phyloP scores from a whole-genome alignment of 1,140 invertebrate species.

The Trissolcus basalis region DNA sequence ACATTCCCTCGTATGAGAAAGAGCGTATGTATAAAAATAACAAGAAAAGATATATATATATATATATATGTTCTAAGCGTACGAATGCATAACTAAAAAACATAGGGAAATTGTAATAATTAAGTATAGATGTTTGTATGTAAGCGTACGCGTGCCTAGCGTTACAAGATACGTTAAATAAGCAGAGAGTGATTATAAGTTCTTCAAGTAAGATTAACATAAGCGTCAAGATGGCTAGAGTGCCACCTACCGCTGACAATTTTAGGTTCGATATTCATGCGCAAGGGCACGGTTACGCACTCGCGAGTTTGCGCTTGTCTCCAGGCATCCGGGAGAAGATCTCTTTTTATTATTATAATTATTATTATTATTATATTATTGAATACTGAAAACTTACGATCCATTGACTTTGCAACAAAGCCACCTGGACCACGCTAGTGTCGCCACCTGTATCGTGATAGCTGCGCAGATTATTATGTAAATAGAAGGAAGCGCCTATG shows the following conservation, averaged over 20 bases:
- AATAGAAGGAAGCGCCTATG: slow-evolving; percentile 24
- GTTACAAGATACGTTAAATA: slow-evolving; percentile 14
- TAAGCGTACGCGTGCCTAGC: slow-evolving; percentile 23
- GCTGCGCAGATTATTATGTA: slow-evolving; percentile 31
- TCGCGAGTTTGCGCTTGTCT: slow-evolving; percentile 33
- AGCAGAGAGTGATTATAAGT: slow-evolving; percentile 15
- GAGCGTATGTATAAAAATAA: background rate
- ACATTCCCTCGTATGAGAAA: too few relatives aligned
- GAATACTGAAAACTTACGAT: background rate
- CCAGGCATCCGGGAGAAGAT: slow-evolving; percentile 7
- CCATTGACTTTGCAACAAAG: background rate
- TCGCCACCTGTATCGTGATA: slow-evolving; percentile 14
- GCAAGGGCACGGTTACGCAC: slow-evolving; percentile 32
- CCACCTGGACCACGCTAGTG: background rate
- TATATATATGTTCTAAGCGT: slow-evolving; percentile 11
- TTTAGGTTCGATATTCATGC: slow-evolving; percentile 49
- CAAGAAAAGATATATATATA: slow-evolving; percentile 16
- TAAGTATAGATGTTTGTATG: slow-evolving; percentile 25
- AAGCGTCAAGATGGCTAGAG: slow-evolving; percentile 3
- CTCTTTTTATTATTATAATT: slow-evolving; percentile 5
- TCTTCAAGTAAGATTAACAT: background rate
- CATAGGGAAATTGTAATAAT: slow-evolving; percentile 40
- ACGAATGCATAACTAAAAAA: slow-evolving; percentile 22
- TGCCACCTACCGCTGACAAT: slow-evolving; percentile 12
- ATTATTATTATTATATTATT: background rate